Evolutionary conservation across 2,113 vertebrate species (phyloP).

Genomic region (Stigmatopora nigra): DNA sequence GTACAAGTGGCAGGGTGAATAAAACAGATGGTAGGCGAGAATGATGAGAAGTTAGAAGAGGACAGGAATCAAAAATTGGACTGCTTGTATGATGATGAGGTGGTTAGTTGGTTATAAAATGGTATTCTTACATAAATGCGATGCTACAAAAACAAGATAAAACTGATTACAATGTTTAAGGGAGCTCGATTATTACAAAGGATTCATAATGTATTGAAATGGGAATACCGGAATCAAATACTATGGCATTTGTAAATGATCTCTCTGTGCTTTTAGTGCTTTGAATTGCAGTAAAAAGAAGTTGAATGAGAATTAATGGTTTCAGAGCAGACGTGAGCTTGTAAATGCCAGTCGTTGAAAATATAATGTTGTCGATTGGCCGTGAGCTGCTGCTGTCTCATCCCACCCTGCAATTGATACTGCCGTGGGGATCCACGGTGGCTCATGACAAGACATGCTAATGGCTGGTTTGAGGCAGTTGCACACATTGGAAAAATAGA

Average conservation of each 20-base stretch:
- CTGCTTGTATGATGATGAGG: constrained; percentile 40
- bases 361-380: constrained; percentile 40
- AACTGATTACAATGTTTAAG: neutral
- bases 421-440: constrained; percentile 38
- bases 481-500: constrained; percentile 37
- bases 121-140: neutral
- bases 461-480: constrained; percentile 45
- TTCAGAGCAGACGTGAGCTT: constrained; percentile 17
- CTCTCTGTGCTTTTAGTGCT: neutral
- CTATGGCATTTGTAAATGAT: neutral
- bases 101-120: constrained; percentile 16
- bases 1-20: neutral
- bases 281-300: neutral
- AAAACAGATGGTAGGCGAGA: constrained; percentile 32
- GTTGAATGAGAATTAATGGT: neutral
- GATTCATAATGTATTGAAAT: neutral
- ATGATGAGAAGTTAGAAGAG: constrained; percentile 20
- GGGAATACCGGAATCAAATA: neutral
- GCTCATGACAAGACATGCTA: constrained; percentile 53
- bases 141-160: neutral
- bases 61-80: constrained; percentile 31
- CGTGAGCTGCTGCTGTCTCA: constrained; percentile 28
- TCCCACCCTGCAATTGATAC: constrained; percentile 45
- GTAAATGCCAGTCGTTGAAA: constrained; percentile 39
- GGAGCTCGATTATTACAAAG: neutral